A percentile compares a stretch with the other conserved stretches of the same genome.
These are phyloP conservation scores for Fratercula arctica DNA, from an alignment of 2,797 vertebrate species.

Conservation along the genomic window DNA sequence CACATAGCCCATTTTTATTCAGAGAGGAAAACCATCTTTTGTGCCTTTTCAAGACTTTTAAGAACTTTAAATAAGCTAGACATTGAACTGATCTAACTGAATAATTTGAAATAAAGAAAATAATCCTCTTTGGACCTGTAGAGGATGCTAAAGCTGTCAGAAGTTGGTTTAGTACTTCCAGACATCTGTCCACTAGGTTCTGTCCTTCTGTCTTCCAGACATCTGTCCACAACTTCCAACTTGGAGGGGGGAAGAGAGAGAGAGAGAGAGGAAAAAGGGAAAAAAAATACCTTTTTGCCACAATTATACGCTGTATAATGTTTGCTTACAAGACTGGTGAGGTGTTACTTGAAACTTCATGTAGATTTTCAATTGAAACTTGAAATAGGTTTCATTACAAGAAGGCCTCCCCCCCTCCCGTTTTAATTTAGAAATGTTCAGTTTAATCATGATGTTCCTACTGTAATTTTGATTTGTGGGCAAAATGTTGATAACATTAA, in stretches of 20 bases:
- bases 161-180: neutral
- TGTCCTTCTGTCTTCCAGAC: too few species aligned
- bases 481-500: neutral
- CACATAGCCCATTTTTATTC: neutral
- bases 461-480: neutral
- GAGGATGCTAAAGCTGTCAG: neutral
- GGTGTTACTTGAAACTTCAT: neutral
- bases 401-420: fast-evolving
- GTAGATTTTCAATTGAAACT: neutral
- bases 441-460: neutral
- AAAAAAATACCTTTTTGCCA: neutral
- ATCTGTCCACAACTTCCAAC: neutral
- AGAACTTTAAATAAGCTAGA: neutral
- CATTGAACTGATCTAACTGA: neutral
- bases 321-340: neutral
- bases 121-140: neutral
- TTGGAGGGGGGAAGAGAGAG: fast-evolving
- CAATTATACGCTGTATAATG: neutral
- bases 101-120: neutral
- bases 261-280: neutral
- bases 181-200: neutral
- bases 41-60: neutral
- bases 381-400: neutral
- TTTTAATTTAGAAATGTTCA: neutral
- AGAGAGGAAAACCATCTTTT: neutral